Evolutionary conservation across 2,113 vertebrate genomes (phyloP).

Genomic region (Arvicanthis niloticus): DNA sequence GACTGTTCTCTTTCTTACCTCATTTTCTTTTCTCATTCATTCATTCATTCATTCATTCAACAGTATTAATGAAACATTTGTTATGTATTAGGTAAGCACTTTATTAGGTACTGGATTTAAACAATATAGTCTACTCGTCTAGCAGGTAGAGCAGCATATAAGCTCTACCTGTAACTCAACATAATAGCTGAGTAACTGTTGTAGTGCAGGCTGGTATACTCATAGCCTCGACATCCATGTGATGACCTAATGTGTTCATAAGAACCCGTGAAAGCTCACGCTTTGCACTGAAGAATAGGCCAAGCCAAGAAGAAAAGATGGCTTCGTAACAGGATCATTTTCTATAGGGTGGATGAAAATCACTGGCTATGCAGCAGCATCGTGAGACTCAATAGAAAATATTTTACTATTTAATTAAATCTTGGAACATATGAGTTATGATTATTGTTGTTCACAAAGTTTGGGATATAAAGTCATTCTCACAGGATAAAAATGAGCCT

Average conservation of each 20-base stretch:
- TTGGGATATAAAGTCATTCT: not conserved
- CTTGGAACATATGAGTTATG: not conserved
- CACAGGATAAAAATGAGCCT: not conserved
- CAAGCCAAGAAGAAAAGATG: slow-evolving; percentile 14
- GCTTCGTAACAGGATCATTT: not conserved
- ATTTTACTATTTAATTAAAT: not conserved
- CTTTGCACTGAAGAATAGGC: not conserved
- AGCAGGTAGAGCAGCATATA: not conserved
- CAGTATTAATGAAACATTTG: slow-evolving; percentile 20
- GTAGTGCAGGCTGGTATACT: not conserved
- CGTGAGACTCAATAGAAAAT: slow-evolving; percentile 10
- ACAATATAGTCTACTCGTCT: not conserved
- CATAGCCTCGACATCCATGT: not conserved
- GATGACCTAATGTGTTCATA: too few relatives aligned
- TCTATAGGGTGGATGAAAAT: not conserved
- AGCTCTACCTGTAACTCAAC: not conserved
- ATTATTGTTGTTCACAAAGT: not conserved
- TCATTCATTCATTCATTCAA: not conserved
- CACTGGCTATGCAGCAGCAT: not conserved
- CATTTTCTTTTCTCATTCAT: slow-evolving; percentile 7
- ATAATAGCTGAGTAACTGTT: not conserved
- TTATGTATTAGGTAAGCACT: not conserved
- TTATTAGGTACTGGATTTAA: not conserved
- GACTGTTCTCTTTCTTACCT: not conserved
- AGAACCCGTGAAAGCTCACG: not conserved